A percentile compares a stretch with the other conserved stretches of the same genome.
Conservation (phyloP, 2,888 invertebrate species). For the Apamea sordens region DNA sequence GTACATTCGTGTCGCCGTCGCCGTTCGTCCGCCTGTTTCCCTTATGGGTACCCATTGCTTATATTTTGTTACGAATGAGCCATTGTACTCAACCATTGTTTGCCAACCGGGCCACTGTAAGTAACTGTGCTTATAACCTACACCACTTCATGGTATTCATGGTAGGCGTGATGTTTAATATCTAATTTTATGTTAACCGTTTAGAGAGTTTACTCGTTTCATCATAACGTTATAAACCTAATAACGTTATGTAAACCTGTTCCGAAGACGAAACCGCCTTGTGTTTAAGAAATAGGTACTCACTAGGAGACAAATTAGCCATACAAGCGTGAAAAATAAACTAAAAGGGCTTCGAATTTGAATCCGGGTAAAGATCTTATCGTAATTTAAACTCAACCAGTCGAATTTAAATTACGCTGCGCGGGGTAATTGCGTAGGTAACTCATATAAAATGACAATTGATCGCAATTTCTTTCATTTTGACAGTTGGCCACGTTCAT, state of each 20-base stretch:
- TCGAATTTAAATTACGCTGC: not conserved
- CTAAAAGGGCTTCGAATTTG: not conserved
- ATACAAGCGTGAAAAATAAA: not conserved
- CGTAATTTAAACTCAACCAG: not conserved
- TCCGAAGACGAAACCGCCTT: not conserved
- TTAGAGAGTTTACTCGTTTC: not conserved
- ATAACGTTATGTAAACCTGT: not conserved
- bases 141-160: conserved; percentile 25
- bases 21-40: conserved; percentile 41
- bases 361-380: not conserved
- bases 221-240: too few relatives aligned
- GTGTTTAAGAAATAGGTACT: not conserved
- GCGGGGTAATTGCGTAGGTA: not conserved
- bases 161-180: conserved; percentile 29
- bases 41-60: conserved; percentile 72
- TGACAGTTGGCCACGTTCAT: too few relatives aligned
- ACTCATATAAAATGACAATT: not conserved
- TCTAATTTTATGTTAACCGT: conserved; percentile 13
- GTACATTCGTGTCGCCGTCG: conserved; percentile 23
- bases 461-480: too few relatives aligned
- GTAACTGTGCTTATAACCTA: conserved; percentile 69
- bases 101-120: conserved; percentile 65
- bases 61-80: conserved; percentile 77
- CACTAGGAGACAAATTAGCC: too few relatives aligned
- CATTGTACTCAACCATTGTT: conserved; percentile 81